Evolutionary conservation across 2,888 invertebrate genomes (phyloP), one percentile per base, ranked within the genome.

Genomic region (Leucophenga maculata): DNA sequence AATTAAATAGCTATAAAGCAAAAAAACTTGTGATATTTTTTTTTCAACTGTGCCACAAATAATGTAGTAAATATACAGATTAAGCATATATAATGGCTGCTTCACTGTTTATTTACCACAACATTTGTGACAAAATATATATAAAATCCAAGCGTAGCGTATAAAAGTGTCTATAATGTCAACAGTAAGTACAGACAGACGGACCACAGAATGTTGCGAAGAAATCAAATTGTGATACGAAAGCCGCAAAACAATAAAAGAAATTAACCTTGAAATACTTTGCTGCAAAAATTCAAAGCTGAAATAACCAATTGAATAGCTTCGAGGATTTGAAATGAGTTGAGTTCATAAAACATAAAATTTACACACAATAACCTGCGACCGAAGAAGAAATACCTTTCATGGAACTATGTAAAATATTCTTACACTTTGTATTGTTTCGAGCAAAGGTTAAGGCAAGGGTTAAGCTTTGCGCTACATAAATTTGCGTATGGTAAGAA

Each of bases 211-310:
- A 55, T 26, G 11, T 26, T n/a, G n/a, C n/a, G n/a, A n/a, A 8
- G 18, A 16, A 50, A 54, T 4, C 8, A 57, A 26, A 11, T 26
- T 14, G 67, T 68, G 72, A 57, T 55, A 52, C 68, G 69, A 68
- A 75, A 71, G 57, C 71, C 68, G 32, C 65, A 71, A 71, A 73
- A 74, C 73, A 79, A 74, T 81, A 78, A 81, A 81, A 77, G 82
- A 79, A 79, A 79, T 79, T 78, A 81, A 77, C 77, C 78, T 77
- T 78, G 71, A 74, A 78, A 80, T 78, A 79, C 77, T 73, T 77
- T 79, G 76, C 68, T 67, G 72, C 72, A 76, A 64, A 50, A 62
- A 72, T 67, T 69, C 67, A 55, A 11, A 39, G 26, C n/a, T 8
- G 39, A 46, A 14, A 39, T 18, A 66, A 39, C 39, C 39, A 8